Base-by-base conservation (phyloP, 2,797 vertebrate species). In the Muraenolepis orangiensis region DNA sequence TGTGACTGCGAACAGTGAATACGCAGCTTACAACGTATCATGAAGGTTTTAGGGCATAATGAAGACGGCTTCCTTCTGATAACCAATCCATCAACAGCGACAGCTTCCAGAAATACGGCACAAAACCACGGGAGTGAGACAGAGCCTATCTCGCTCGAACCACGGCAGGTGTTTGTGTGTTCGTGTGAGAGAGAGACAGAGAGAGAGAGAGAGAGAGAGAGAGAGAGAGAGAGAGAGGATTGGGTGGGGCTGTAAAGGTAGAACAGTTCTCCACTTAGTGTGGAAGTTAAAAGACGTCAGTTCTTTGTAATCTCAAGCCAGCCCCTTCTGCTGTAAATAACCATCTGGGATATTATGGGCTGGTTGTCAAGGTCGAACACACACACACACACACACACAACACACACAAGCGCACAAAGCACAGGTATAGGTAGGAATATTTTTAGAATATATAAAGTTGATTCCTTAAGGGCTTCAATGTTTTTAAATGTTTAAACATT, bases 231-330 rank as follows among this genome's bases (percentile, higher is more conserved):
- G 69, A 18, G 20, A 2, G 38, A 64, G 66, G 20, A 28, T 30
- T 34, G 69, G 28, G 76, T 36, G 68, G 13, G 12, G n/a, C 68
- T 11, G 32, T 32, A 36, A 12, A 34, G 68, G 68, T n/a, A 32
- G 30, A 69, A 34, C 29, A 20, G 28, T n/a, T 32, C 66, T 20
- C 26, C 10, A 20, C 16, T n/a, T n/a, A n/a, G n/a, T 31, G 66
- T 26, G 51, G 73, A 82, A 84, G 81, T 76, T 72, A 71, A 82
- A 75, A 73, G 57, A 28, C 26, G 71, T 4, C 80, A 66, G 34
- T 57, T 32, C 81, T 86, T 88, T 87, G 84, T 79, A 74, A 74
- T 82, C 81, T 85, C 28, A 85, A 78, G 73, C 79, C 81, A 76
- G 77, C 74, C 77, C 51, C 71, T 5, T 40, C 70, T 51, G 80